A percentile compares a stretch with the other conserved stretches of the same genome.
These are phyloP conservation scores for Mormyrus proboscirostris DNA, from an alignment of 2,797 vertebrate species.

Conservation along the genomic window DNA sequence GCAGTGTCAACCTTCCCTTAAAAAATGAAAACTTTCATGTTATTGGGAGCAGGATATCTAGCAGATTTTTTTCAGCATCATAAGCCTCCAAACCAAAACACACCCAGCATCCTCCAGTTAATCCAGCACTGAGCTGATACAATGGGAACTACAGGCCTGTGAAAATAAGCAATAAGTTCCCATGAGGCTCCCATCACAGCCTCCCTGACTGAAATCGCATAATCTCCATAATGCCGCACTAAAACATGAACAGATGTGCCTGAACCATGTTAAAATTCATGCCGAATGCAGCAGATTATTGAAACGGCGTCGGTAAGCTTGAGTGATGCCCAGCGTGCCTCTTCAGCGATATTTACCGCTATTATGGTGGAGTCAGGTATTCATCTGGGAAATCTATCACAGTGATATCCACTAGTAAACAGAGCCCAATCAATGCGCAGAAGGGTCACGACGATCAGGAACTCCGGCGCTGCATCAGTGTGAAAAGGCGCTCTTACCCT, in stretches of 20 bases:
- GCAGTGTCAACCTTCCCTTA: not conserved
- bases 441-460: not conserved
- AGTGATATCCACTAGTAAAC: not conserved
- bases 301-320: not conserved
- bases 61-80: not conserved
- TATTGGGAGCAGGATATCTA: not conserved
- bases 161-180: not conserved
- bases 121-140: not conserved
- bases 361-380: not conserved
- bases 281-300: not conserved
- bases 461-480: not conserved
- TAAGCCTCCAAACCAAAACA: not conserved
- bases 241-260: not conserved
- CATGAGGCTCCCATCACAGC: not conserved
- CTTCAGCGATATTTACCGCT: not conserved
- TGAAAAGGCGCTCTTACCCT: constrained; percentile 60
- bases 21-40: not conserved
- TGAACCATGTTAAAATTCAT: not conserved
- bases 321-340: not conserved
- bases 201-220: not conserved
- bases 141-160: not conserved
- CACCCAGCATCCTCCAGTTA: not conserved
- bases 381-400: not conserved
- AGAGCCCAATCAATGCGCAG: not conserved
- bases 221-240: not conserved